Evolutionary conservation across 2,797 vertebrate species (phyloP), one percentile per base, ranked within the genome.

Genomic region (Benthosema pterotum): DNA sequence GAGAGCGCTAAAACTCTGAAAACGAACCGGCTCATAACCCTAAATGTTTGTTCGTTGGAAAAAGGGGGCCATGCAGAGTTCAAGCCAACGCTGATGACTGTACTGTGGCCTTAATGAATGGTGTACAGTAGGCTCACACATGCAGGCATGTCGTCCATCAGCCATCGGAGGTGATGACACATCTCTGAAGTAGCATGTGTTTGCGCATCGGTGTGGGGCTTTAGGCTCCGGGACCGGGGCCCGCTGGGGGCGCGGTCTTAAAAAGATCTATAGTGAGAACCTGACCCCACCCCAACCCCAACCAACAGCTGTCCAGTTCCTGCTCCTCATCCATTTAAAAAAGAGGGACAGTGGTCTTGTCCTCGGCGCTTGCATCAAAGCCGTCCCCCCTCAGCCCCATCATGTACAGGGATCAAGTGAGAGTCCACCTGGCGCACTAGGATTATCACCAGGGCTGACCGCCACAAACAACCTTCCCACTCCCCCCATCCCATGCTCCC

Each of bases 331-430:
- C 73, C 77, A 16, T 25, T 17, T 61, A 74, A 61, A 74, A 61
- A 25, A 25, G 57, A 69, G 77, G 68, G 80, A 73, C 73, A 71
- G 64, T 83, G 72, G 76, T 81, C 75, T 80, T 69, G 79, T 80
- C 77, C 79, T n/a, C 51, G 48, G 8, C 32, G 15, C 68, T 67
- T 55, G 67, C 79, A 87, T 88, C 82, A 87, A 85, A 84, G 86
- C 79, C 56, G 55, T 65, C 60, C 63, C 45, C 65, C 62, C 61
- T 38, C 65, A 48, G 71, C 65, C 71, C 28, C 25, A 75, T 76
- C 78, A 66, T 60, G 62, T 47, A 57, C 16, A n/a, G 58, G 68
- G 76, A 83, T 87, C 80, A 87, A 76, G 83, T 74, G 56, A 79
- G 86, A 86, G 72, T 79, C 79, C 84, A 81, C 80, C 78, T 83